A percentile compares a stretch with the other conserved stretches of the same genome.
phyloP scores from a whole-genome alignment of 2,797 vertebrate genomes.

The Hydrocynus forskahlii region DNA sequence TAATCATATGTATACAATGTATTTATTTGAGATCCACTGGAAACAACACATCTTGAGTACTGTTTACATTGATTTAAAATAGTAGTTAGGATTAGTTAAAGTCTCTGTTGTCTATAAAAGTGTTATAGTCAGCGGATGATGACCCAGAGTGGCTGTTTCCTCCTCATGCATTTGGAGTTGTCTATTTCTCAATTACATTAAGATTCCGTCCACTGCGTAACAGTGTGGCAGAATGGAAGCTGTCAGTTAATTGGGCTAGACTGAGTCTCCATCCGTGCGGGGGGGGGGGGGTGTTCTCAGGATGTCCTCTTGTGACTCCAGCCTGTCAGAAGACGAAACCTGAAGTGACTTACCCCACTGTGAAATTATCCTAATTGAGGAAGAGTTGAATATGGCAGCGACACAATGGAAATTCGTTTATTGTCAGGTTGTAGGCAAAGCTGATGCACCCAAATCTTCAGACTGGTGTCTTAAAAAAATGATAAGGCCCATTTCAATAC shows the following conservation, averaged over 20 bases:
- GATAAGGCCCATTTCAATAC: background rate
- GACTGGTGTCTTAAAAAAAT: background rate
- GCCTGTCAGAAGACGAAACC: background rate
- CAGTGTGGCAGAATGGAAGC: background rate
- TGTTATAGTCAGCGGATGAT: background rate
- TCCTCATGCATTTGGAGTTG: background rate
- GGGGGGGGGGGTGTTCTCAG: background rate
- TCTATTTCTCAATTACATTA: constrained; percentile 22
- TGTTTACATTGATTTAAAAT: background rate
- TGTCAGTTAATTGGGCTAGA: constrained; percentile 21
- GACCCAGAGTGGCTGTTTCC: background rate
- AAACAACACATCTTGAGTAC: background rate
- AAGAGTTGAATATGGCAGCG: background rate
- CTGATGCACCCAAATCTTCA: background rate
- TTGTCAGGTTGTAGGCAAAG: background rate
- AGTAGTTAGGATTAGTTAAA: background rate
- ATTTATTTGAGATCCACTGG: too few species aligned
- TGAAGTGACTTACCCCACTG: background rate
- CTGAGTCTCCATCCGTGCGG: constrained; percentile 24
- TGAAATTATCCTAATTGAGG: background rate
- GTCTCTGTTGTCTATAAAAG: background rate
- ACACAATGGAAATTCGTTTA: background rate
- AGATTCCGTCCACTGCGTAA: constrained; percentile 8
- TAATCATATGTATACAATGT: too few species aligned
- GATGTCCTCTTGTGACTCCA: background rate